A percentile compares a stretch with the other conserved stretches of the same genome.
phyloP scores from a whole-genome alignment of 2,797 vertebrate species.

The Synanceia verrucosa region DNA sequence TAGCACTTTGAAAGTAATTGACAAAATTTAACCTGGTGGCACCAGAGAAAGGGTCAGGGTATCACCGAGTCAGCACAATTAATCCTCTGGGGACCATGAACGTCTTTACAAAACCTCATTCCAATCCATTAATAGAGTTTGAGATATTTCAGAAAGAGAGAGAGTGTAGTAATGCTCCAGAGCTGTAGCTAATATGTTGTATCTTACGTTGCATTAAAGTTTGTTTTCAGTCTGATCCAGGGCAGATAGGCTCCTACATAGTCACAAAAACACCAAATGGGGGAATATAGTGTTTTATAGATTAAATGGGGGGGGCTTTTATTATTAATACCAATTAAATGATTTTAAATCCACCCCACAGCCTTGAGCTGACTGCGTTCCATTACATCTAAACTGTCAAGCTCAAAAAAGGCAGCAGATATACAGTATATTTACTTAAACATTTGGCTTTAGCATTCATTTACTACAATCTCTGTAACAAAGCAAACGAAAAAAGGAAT shows the following conservation, averaged over 20 bases:
- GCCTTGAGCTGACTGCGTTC: neutral
- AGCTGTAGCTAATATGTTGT: neutral
- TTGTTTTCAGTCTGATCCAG: neutral
- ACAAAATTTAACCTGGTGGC: no score
- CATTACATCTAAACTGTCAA: neutral
- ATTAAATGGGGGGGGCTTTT: neutral
- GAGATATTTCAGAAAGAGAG: no score
- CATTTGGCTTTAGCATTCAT: neutral
- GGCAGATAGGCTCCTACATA: neutral
- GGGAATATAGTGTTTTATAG: neutral
- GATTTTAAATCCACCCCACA: neutral
- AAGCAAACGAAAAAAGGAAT: neutral
- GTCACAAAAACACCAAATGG: neutral
- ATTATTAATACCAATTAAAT: neutral
- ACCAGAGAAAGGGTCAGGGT: no score
- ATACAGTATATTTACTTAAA: conserved; percentile 9
- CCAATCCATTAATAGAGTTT: no score
- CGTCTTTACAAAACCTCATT: no score
- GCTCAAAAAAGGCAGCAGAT: conserved; percentile 1
- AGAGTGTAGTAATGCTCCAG: neutral
- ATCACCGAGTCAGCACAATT: no score
- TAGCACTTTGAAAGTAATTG: no score
- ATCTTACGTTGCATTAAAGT: neutral
- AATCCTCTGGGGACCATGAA: no score
- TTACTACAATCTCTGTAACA: neutral